phyloP scores from a whole-genome alignment of 2,888 invertebrate species.

The Phaedon cochleariae region DNA sequence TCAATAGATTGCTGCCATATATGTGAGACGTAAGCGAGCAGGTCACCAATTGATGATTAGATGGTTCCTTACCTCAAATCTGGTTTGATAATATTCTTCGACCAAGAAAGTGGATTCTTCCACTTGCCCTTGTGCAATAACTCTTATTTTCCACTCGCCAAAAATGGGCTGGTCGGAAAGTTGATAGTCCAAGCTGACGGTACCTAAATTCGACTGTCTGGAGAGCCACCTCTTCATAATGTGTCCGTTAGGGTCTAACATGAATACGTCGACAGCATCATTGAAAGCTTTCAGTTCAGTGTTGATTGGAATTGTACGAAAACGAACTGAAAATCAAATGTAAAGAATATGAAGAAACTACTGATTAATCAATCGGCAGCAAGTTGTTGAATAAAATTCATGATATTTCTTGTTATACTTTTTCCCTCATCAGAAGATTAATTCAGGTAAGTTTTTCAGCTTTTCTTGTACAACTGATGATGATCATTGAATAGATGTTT shows the following conservation, averaged over 20 bases:
- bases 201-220: slow-evolving; percentile 90
- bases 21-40: no score
- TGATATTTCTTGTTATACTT: no score
- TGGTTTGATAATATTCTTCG: slow-evolving; percentile 94
- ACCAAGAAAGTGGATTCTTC: slow-evolving; percentile 88
- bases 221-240: slow-evolving; percentile 94
- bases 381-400: no score
- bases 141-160: slow-evolving; percentile 91
- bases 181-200: slow-evolving; percentile 90
- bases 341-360: no score
- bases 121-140: slow-evolving; percentile 87
- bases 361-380: no score
- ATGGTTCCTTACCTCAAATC: slow-evolving; percentile 72
- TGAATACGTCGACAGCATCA: slow-evolving; percentile 90
- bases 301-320: slow-evolving; percentile 91
- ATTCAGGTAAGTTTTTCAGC: no score
- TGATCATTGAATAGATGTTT: no score
- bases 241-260: slow-evolving; percentile 87
- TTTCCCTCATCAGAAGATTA: no score
- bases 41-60: neutral
- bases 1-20: no score
- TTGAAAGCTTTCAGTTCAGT: slow-evolving; percentile 91
- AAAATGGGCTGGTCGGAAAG: slow-evolving; percentile 91
- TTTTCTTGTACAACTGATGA: no score
- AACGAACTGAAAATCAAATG: slow-evolving; percentile 70